Base-by-base conservation (phyloP, 1,140 invertebrate species). In the Euwallacea fornicatus region DNA sequence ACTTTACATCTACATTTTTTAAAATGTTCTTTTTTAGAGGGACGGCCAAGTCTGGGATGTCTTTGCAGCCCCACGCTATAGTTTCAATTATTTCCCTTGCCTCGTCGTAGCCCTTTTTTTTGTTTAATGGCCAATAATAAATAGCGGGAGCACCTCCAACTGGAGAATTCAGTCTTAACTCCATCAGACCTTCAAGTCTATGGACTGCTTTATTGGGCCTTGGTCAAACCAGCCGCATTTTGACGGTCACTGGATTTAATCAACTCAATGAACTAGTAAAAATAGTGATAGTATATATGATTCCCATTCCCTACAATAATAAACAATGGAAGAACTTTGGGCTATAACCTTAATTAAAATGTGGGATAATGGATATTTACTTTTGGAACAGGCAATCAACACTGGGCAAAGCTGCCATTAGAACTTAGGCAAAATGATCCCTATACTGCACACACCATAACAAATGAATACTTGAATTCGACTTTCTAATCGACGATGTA, bases 161-260 rank as follows among this genome's bases (percentile, higher is more conserved):
- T 7, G 70, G 70, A 9, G 70, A 72, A 44, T 72, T 72, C 58
- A 72, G 65, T 67, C 70, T 72, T 54, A 72, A 54, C 55, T 66
- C 58, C 70, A 72, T 72, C 42, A 46, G 9, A 60, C 58, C 70
- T 66, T 72, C 42, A 46, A 10, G 70, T 72, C 42, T 60, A 62
- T 16, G 63, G 33, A 13, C 61, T 21, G 47, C 70, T 72, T 66
- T 66, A 72, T 7, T n/a, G n/a, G 13, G 54, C 21, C 21, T 54
- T 16, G 60, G 44, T 64, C 21, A 70, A 33, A 46, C n/a, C 15
- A 15, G 13, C 56, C 60, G 64, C 69, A 64, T 64, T 55, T 70
- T 70, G 42, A 50, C 53, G 33, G 64, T 10, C 54, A 9, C 69
- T 50, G 69, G 10, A n/a, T 41, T 16, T 4, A 58, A 58, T 58